Evolutionary conservation across 2,797 vertebrate genomes (phyloP), one percentile per base, ranked within the genome.

Genomic region (Nyctibius grandis): DNA sequence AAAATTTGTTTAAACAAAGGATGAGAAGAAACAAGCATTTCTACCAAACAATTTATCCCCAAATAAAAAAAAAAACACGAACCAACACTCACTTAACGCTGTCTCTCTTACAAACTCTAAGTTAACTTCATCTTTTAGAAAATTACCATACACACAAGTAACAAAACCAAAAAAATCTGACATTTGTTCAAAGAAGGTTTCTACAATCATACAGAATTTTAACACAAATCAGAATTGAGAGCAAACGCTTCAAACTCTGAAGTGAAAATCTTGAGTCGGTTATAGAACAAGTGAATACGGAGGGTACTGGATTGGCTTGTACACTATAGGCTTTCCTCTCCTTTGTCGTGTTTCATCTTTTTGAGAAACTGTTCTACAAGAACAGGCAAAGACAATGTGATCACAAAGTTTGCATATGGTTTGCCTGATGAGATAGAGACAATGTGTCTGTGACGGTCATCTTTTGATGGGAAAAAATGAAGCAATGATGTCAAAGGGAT

Each of bases 1-100:
- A 83, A 88, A 95, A 92, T 91, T 84, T 82, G 64, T 80, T 94
- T 75, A 73, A 95, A 85, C 63, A 84, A 91, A 70, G 48, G 80
- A 63, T 60, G 81, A 82, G 85, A 82, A 93, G 86, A 95, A 93
- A 73, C 63, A 95, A 95, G 73, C 25, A 54, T 73, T 94, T 85
- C 57, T 89, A 89, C 48, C 25, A 25, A 91, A 79, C 74, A 70
- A 80, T 77, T 96, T 91, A 18, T 72, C 61, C 51, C 25, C 44
- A 77, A 82, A 92, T 82, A 74, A 78, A 80, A 67, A 79, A 86
- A 21, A 87, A 42, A 73, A 2, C 2, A 40, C 17, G 34, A 69
- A 34, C 25, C 54, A 92, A 48, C 59, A 80, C 33, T 75, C 53
- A 83, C 72, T 78, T 84, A 91, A 83, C 36, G 92, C 64, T 20